Percentiles rank a stretch among this genome's conserved stretches.
These are phyloP conservation scores for Neofelis nebulosa DNA, from an alignment of 2,113 vertebrate genomes.

Conservation along the genomic window DNA sequence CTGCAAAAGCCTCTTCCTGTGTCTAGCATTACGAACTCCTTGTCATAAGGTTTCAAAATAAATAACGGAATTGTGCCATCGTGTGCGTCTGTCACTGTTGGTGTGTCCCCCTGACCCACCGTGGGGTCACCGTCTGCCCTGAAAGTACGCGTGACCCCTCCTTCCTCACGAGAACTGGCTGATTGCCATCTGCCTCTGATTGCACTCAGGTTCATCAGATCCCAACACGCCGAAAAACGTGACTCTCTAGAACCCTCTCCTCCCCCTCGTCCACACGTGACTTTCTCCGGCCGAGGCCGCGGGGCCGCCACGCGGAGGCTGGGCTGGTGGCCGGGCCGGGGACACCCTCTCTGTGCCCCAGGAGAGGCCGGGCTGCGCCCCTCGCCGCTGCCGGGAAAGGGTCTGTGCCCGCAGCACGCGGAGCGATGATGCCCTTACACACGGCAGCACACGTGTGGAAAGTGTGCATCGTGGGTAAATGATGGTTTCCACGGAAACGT, in stretches of 20 bases:
- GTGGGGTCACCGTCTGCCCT: background rate
- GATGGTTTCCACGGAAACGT: conserved; percentile 67
- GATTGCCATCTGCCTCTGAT: background rate
- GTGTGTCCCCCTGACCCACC: no score
- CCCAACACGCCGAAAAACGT: background rate
- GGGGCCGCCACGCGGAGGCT: background rate
- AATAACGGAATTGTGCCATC: background rate
- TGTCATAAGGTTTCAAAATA: background rate
- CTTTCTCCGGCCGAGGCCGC: background rate
- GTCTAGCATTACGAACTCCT: background rate
- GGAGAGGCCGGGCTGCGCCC: no score
- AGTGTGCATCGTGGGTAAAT: conserved; percentile 23
- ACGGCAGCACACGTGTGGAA: background rate
- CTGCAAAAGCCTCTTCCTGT: background rate
- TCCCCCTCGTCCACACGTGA: background rate
- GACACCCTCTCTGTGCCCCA: background rate
- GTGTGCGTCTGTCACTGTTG: background rate
- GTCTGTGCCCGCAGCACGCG: background rate
- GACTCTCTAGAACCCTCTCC: background rate
- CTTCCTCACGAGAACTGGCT: background rate
- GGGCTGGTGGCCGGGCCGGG: background rate
- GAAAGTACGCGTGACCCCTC: background rate
- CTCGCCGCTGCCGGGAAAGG: no score
- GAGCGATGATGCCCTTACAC: background rate
- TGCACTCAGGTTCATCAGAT: background rate